Conservation (phyloP, 23 tunicate genomes). For the Corella eumyota region DNA sequence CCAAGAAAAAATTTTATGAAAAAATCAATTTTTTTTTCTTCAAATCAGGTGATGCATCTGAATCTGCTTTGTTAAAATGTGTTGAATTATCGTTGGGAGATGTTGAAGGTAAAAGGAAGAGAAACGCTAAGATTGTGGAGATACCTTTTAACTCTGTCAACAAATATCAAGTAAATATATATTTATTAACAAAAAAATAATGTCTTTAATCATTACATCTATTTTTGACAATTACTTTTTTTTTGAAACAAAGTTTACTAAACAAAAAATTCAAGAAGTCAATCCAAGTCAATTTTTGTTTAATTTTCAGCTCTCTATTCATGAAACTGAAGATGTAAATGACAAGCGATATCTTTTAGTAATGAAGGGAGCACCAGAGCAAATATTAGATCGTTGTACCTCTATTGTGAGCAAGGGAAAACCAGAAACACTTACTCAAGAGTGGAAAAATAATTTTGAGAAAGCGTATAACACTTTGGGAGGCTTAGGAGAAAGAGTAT, state of each 20-base stretch:
- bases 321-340: constrained; percentile 62
- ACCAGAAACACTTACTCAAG: constrained; percentile 30
- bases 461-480: constrained; percentile 79
- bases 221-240: no score
- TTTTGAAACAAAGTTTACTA: no score
- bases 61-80: constrained; percentile 72
- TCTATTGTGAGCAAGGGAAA: constrained; percentile 60
- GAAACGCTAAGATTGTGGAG: constrained; percentile 20
- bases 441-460: constrained; percentile 77
- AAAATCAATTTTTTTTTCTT: neutral
- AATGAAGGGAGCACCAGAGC: constrained; percentile 99
- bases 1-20: no score
- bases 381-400: constrained; percentile 72
- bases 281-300: no score
- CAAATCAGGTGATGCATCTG: constrained; percentile 7
- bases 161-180: constrained; percentile 36
- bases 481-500: constrained; percentile 91
- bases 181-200: no score
- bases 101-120: constrained; percentile 24
- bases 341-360: constrained; percentile 70
- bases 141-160: constrained; percentile 3
- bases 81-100: constrained; percentile 82
- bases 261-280: no score
- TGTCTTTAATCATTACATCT: no score
- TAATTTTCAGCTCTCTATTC: constrained; percentile 82